These are phyloP conservation scores for Cyclopterus lumpus DNA, from an alignment of 2,797 vertebrate genomes.

Conservation along the genomic window DNA sequence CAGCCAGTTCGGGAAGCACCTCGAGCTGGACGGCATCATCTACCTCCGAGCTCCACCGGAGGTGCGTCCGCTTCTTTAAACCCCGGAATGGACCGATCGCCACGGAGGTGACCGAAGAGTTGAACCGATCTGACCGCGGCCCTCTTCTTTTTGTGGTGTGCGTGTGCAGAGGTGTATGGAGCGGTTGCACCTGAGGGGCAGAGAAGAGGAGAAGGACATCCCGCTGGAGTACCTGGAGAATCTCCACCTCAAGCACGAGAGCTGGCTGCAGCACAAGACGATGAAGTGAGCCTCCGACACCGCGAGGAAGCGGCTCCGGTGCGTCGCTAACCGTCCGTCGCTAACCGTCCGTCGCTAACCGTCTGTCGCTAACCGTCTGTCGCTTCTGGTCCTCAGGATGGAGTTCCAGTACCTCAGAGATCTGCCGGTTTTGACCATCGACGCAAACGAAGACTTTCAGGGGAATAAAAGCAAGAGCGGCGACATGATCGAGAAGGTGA, in stretches of 20 bases:
- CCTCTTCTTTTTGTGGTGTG: not conserved
- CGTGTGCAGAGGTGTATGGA: constrained; percentile 87
- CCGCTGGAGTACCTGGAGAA: constrained; percentile 94
- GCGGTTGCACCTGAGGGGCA: constrained; percentile 88
- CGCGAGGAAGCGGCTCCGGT: too few species aligned
- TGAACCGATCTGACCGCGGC: too few species aligned
- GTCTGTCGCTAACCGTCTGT: too few species aligned
- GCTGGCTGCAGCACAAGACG: constrained; percentile 92
- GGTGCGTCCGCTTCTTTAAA: constrained; percentile 71
- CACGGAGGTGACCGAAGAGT: too few species aligned
- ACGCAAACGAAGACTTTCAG: constrained; percentile 92
- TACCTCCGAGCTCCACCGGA: constrained; percentile 92
- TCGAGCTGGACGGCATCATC: constrained; percentile 92
- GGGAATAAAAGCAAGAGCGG: constrained; percentile 76
- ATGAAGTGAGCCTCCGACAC: constrained; percentile 81
- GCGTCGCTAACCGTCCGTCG: too few species aligned
- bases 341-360: too few species aligned
- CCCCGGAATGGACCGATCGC: not conserved
- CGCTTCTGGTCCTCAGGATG: constrained; percentile 75
- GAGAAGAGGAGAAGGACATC: constrained; percentile 92
- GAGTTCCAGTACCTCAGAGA: constrained; percentile 90
- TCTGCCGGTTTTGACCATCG: constrained; percentile 90
- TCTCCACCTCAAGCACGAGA: constrained; percentile 94
- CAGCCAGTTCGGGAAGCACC: constrained; percentile 87
- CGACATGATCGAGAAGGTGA: constrained; percentile 93